Evolutionary conservation across 2,888 invertebrate genomes (phyloP), one percentile per base, ranked within the genome.

Genomic region (Ctena decussata): DNA sequence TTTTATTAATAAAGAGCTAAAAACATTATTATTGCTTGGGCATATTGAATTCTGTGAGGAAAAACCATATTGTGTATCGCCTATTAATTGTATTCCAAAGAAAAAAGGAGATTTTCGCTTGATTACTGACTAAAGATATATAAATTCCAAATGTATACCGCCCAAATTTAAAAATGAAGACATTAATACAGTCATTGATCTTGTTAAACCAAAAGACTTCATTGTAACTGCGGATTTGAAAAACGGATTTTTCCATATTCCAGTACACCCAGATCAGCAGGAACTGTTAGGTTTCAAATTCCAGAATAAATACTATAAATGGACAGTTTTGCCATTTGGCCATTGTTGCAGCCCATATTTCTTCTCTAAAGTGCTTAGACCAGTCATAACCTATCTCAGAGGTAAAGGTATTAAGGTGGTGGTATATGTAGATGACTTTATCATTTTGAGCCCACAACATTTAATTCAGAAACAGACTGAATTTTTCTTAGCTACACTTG

Each of bases 171-270:
- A 60, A 41, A 71, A 82, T 77, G 77, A 82, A 46, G 82, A 77
- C 39, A 82, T 82, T 2, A 70, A 60, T 30, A 57, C 57, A 8
- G 71, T 77, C 18, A 53, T 60, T 11, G 32, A 71, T 30, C 32
- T 76, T 57, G 72, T 77, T 27, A 39, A 44, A 37, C 77, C 71
- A 12, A 60, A 60, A 18, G 82, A 82, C 24, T 37, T 72, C 27
- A 41, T 77, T 27, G 24, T 77, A 12, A 82, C 82, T 44, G 18
- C 77, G 53, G 82, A 77, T 27, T 30, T 77, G n/a, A 11, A 71
- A 8, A 71, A 76, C 44, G 76, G 82, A 12, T 76, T 82, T 18
- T 77, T 57, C n/a, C 76, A 82, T 57, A 57, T 82, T 21, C 82
- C 82, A 35, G 53, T 76, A 0, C 72, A 65, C 37, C 5, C 8